Conservation (phyloP, 30 jellyfish, hydroid and myxozoan species). For the Haliclystus octoradiatus region DNA sequence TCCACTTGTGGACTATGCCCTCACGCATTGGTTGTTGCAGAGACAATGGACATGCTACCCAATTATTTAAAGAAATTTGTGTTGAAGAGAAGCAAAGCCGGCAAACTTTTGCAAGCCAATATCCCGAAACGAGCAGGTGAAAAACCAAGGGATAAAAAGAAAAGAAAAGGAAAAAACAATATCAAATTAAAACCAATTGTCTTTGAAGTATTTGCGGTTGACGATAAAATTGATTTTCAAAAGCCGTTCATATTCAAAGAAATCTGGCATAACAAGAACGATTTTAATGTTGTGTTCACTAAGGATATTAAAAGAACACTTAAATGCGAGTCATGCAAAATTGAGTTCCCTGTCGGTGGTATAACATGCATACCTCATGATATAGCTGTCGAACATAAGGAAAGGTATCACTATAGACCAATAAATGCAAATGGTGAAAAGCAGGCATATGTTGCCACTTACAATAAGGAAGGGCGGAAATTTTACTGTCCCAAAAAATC, state of each 20-base stretch:
- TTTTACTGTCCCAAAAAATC: slow-evolving; percentile 9
- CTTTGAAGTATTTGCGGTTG: slow-evolving; percentile 3
- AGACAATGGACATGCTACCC: slow-evolving; percentile 9
- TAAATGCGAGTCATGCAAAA: slow-evolving; percentile 3
- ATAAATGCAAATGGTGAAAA: slow-evolving; percentile 4
- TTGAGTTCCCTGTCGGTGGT: slow-evolving; percentile 16
- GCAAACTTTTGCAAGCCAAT: slow-evolving; percentile 7
- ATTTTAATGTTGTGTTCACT: slow-evolving; percentile 9
- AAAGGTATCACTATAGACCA: slow-evolving; percentile 14
- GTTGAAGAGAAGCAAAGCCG: slow-evolving; percentile 10
- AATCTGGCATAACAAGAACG: slow-evolving; percentile 19
- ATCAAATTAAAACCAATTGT: slow-evolving; percentile 7
- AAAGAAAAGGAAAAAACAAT: slow-evolving; percentile 3
- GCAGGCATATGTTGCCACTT: no score
- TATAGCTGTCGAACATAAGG: slow-evolving; percentile 13
- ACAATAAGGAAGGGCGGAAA: slow-evolving; percentile 5
- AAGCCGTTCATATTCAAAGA: slow-evolving; percentile 13
- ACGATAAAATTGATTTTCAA: slow-evolving; percentile 9
- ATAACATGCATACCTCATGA: slow-evolving; percentile 6
- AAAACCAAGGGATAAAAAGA: slow-evolving; percentile 10
- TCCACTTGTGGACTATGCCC: slow-evolving; percentile 14
- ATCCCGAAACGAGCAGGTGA: slow-evolving; percentile 5
- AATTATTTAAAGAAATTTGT: background rate
- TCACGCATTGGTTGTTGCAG: slow-evolving; percentile 16
- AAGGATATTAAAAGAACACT: slow-evolving; percentile 2